Evolutionary conservation across 1,140 invertebrate species (phyloP), one percentile per base, ranked within the genome.

Genomic region (Sinella curviseta): DNA sequence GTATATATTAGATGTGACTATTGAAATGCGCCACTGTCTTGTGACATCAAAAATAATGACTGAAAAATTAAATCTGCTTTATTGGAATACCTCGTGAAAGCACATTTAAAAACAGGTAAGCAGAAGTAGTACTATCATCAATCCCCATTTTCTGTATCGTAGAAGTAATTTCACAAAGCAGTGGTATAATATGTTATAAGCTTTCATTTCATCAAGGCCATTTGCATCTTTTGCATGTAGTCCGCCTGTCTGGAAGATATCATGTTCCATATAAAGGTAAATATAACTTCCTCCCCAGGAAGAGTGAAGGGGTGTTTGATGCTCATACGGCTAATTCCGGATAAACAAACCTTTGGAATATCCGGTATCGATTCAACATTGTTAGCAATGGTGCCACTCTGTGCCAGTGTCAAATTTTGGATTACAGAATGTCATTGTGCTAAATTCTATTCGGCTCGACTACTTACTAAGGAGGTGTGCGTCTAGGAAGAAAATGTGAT

Each of bases 331-430:
- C n/a, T 70, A 31, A 1, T 31, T 70, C 65, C 65, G 65, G 65
- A 70, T 70, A 70, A 31, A 70, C 28, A 31, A 14, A 14, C 30
- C n/a, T n/a, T 24, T 14, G 26, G 26, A 70, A 33, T 70, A 70
- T 70, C 65, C 65, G 26, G 65, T 70, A 70, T 70, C 31, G 65
- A 70, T 70, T 70, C 65, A 70, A 70, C 65, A 70, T 30, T 33
- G 57, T 30, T 31, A 4, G 26, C 28, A 33, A 4, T 70, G 26
- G 65, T 70, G 31, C 65, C 65, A 70, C 65, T 33, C 65, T 2
- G 65, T 70, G 31, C 65, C 30, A 70, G 8, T 70, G 3, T 12
- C 31, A 8, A 33, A 30, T 16, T 33, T 17, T 65, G 26, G 8
- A 12, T 65, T 8, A 31, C 26, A 31, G 30, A 17, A 31, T 26